A percentile compares a stretch with the other conserved stretches of the same genome.
phyloP scores from a whole-genome alignment of 2,888 invertebrate genomes.

The Camptogramma bilineatum region DNA sequence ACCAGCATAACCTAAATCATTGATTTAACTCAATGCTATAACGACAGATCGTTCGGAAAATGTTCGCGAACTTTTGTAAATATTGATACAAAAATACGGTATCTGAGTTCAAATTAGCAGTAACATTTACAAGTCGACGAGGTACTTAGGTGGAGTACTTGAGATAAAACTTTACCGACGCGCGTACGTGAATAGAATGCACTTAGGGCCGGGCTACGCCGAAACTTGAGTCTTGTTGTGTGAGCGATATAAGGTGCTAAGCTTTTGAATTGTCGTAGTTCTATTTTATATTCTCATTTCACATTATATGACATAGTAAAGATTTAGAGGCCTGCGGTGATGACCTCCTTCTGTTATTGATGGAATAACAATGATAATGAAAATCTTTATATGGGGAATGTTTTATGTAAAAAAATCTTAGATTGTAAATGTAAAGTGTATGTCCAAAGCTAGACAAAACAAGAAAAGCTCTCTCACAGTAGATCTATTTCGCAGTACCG shows the following conservation, averaged over 20 bases:
- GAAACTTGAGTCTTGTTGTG: conserved; percentile 15
- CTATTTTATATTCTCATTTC: not conserved
- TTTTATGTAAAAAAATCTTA: too few relatives aligned
- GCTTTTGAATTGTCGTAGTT: conserved; percentile 2
- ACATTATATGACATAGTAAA: not conserved
- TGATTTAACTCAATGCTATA: not conserved
- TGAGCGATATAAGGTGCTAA: conserved; percentile 16
- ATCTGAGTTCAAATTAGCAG: conserved; percentile 46
- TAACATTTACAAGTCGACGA: conserved; percentile 46
- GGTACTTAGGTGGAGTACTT: conserved; percentile 36
- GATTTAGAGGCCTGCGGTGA: not conserved
- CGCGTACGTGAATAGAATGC: conserved; percentile 48
- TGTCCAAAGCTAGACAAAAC: not conserved
- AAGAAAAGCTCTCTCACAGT: not conserved
- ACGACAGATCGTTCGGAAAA: conserved; percentile 9
- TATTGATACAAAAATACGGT: conserved; percentile 28
- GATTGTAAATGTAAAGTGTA: not conserved
- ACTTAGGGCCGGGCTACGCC: conserved; percentile 34
- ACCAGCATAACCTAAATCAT: not conserved
- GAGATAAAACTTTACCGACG: conserved; percentile 47
- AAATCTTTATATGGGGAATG: not conserved
- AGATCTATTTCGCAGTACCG: conserved; percentile 25
- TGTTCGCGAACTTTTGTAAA: conserved; percentile 14
- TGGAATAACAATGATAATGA: not conserved
- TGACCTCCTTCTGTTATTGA: too few relatives aligned